These are phyloP conservation scores for Caiman crocodilus DNA, from an alignment of 2,797 vertebrate species.

Conservation along the genomic window DNA sequence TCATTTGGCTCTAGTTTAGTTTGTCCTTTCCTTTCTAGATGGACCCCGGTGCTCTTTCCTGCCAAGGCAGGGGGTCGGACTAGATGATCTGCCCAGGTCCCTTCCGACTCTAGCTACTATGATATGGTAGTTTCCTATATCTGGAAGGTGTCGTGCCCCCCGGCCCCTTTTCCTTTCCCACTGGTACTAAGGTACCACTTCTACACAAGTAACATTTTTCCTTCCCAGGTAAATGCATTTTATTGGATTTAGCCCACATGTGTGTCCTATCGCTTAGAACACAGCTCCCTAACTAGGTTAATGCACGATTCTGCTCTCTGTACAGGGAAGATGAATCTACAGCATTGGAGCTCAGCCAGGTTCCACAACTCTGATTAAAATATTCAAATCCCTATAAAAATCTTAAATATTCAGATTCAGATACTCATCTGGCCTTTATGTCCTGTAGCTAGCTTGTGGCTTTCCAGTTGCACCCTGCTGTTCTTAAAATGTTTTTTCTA, in stretches of 20 bases:
- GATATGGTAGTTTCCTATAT: not conserved
- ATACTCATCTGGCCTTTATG: not conserved
- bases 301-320: not conserved
- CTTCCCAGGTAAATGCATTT: too few relatives aligned
- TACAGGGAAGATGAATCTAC: not conserved
- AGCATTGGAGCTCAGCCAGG: not conserved
- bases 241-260: not conserved
- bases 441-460: not conserved
- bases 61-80: too few relatives aligned
- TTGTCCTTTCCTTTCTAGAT: not conserved
- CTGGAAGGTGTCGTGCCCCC: too few relatives aligned
- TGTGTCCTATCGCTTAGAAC: not conserved
- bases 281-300: not conserved
- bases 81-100: too few relatives aligned
- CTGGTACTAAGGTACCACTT: not conserved
- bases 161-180: too few relatives aligned
- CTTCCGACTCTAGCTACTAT: too few relatives aligned
- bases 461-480: not conserved
- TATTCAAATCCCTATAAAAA: slow-evolving; percentile 4
- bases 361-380: not conserved
- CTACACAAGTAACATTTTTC: not conserved
- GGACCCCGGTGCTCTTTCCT: too few relatives aligned
- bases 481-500: slow-evolving; percentile 11
- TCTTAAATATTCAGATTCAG: not conserved
- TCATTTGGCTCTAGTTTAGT: not conserved